Evolutionary conservation across 1,140 invertebrate genomes (phyloP).

Genomic region (Condylostylus longicornis): DNA sequence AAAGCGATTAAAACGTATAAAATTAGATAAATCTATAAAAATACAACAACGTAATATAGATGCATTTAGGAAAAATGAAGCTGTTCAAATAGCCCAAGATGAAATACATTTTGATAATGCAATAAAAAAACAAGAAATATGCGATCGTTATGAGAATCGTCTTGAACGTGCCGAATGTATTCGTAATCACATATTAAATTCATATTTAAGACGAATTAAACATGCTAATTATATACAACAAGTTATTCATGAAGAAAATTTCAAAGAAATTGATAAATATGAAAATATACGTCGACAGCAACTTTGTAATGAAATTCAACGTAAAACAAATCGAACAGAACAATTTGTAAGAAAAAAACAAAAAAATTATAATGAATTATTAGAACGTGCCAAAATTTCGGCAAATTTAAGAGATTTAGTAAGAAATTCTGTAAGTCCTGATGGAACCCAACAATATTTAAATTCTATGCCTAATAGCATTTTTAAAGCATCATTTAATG

Average conservation of each 20-base stretch:
- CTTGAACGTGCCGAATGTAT: conserved; percentile 22
- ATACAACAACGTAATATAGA: conserved; percentile 19
- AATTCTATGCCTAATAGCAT: too few relatives aligned
- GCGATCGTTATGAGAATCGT: conserved; percentile 18
- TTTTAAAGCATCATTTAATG: too few relatives aligned
- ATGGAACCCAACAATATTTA: too few relatives aligned
- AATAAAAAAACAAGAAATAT: conserved; percentile 22
- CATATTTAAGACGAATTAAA: conserved; percentile 21
- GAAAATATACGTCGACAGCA: conserved; percentile 19
- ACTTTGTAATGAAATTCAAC: conserved; percentile 19
- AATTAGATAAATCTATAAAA: conserved; percentile 18
- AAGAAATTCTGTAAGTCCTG: conserved; percentile 24
- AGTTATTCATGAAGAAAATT: conserved; percentile 28
- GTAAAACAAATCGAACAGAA: conserved; percentile 18
- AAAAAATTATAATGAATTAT: conserved; percentile 17
- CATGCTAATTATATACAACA: conserved; percentile 27
- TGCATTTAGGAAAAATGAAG: conserved; percentile 21
- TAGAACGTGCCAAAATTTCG: conserved; percentile 25
- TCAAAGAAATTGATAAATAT: conserved; percentile 19
- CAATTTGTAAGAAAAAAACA: conserved; percentile 22
- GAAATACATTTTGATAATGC: conserved; percentile 23
- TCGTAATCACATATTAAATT: conserved; percentile 17
- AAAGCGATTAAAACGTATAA: conserved; percentile 16
- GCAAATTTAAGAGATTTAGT: conserved; percentile 27
- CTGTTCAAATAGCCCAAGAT: conserved; percentile 21